Base-by-base conservation (phyloP, 2,113 vertebrate species). In the Sclerurus mexicanus region DNA sequence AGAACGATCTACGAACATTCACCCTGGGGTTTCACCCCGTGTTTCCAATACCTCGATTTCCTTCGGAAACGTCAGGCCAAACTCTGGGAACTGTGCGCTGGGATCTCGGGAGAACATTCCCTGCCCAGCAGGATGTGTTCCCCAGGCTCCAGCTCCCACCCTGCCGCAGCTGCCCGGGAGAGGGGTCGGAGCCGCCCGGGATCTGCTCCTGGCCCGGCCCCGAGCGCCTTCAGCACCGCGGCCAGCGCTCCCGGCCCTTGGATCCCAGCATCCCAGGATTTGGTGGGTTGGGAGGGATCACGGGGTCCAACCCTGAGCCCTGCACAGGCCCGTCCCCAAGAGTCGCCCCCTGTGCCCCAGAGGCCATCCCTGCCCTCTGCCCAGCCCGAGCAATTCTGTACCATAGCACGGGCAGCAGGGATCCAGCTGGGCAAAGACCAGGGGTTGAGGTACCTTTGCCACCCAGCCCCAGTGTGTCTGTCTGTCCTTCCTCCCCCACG, bases 161-260 rank as follows among this genome's bases (percentile, higher is more conserved):
- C 12, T 12, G 16, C 24, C 30, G 10, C 8, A 33, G 33, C 60
- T 56, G 46, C 39, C 27, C 9, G n/a, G 90, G 87, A 72, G 35
- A 87, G 58, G 35, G 53, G 37, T 53, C 30, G 67, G 39, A 25
- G 12, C 4, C 33, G 8, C 6, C 20, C 4, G n/a, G 50, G 66
- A 1, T 44, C 49, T 9, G 25, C 19, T 2, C 12, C 27, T 7
- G 6, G 17, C 21, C 6, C 39, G 33, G 6, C 4, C 33, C 8
- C 4, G 12, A 4, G 4, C 13, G 7, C 12, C 5, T 35, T 42
- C 66, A 67, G 60, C 44, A 30, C 44, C 46, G 55, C 39, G 76
- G 92, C 42, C 66, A 87, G 33, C 21, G 23, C 33, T 8, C 33
- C 20, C 21, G 24, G 33, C 56, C n/a, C 23, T 10, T 24, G 9